These are phyloP conservation scores for Pelochelys cantorii DNA, from an alignment of 2,797 vertebrate genomes.

Conservation along the genomic window DNA sequence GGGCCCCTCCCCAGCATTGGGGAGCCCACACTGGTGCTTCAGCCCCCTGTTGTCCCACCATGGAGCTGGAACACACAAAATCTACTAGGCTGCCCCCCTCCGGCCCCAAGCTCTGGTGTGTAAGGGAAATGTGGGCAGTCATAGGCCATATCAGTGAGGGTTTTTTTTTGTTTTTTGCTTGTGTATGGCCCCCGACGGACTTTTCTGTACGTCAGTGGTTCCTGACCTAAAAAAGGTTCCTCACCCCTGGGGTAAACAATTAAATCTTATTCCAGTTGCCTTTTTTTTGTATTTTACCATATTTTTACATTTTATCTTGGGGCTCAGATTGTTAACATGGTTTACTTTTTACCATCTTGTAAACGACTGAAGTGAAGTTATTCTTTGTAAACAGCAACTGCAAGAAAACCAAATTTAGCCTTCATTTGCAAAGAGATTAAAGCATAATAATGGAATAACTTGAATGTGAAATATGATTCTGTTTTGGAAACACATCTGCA, in stretches of 20 bases:
- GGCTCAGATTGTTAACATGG: not conserved
- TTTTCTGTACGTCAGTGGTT: no score
- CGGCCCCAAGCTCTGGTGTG: no score
- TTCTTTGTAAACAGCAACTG: not conserved
- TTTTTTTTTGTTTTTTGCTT: no score
- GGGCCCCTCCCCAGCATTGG: no score
- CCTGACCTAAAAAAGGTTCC: no score
- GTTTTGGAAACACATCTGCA: not conserved
- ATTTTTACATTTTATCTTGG: slow-evolving; percentile 3
- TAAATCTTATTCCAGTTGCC: not conserved
- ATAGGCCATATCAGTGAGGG: no score
- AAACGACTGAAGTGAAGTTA: not conserved
- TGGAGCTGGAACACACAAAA: no score
- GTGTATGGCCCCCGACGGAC: no score
- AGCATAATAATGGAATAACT: not conserved
- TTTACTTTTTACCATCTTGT: not conserved
- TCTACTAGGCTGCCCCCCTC: no score
- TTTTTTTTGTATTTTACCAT: not conserved
- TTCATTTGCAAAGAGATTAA: not conserved
- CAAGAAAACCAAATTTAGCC: not conserved
- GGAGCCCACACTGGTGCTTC: no score
- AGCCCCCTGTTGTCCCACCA: no score
- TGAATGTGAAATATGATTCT: not conserved
- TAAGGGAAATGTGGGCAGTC: no score
- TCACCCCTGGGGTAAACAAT: not conserved